Percentiles rank a stretch among this genome's conserved stretches.
These are phyloP conservation scores for Strigamia crassipes DNA, from an alignment of 2,888 invertebrate genomes.

Conservation along the genomic window DNA sequence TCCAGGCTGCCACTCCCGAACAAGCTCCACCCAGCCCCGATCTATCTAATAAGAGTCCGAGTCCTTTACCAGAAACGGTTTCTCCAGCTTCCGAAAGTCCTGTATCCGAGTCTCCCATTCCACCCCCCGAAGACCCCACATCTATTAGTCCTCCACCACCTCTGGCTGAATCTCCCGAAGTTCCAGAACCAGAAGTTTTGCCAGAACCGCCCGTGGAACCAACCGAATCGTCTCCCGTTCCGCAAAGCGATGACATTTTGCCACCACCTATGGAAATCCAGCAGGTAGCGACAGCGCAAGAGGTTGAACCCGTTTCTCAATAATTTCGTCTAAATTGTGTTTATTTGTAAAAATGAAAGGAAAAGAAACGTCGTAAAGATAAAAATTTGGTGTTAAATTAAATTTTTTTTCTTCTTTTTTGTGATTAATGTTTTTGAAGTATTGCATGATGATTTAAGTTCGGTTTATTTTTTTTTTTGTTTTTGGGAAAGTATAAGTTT, in stretches of 20 bases:
- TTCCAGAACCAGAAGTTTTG: background rate
- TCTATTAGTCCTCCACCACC: slow-evolving; percentile 16
- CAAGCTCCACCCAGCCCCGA: slow-evolving; percentile 17
- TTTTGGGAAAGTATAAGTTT: slow-evolving; percentile 12
- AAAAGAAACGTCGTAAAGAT: background rate
- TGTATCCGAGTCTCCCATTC: slow-evolving; percentile 31
- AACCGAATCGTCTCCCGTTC: slow-evolving; percentile 13
- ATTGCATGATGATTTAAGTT: background rate
- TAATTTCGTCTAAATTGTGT: slow-evolving; percentile 4
- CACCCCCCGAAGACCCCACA: slow-evolving; percentile 6
- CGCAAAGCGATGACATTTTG: slow-evolving; percentile 10
- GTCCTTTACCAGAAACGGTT: background rate
- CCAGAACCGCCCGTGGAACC: slow-evolving; percentile 30
- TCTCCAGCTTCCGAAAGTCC: slow-evolving; percentile 4
- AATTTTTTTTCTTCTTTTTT: background rate
- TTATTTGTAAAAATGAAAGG: slow-evolving; percentile 35
- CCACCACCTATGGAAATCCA: slow-evolving; percentile 30
- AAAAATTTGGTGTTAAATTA: background rate
- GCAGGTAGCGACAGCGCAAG: slow-evolving; percentile 25
- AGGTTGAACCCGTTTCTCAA: slow-evolving; percentile 38
- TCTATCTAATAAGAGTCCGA: slow-evolving; percentile 13
- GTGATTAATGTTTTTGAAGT: background rate
- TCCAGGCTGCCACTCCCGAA: slow-evolving; percentile 33
- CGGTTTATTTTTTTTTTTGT: background rate
- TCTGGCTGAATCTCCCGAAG: slow-evolving; percentile 22